Evolutionary conservation across 2,888 invertebrate species (phyloP).

Genomic region (Alloplasta piceator): DNA sequence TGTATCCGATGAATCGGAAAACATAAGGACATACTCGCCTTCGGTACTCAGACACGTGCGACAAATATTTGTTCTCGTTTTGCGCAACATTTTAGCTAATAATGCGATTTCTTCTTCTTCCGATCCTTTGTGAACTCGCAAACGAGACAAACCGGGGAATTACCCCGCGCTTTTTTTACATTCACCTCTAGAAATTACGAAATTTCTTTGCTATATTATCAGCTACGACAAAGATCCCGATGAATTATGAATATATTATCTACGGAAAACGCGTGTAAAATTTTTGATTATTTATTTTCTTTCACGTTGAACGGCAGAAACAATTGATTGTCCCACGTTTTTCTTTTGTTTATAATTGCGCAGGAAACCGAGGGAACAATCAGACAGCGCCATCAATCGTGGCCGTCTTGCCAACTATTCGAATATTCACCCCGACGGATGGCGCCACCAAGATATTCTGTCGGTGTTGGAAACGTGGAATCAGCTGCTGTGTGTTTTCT

Average conservation of each 20-base stretch:
- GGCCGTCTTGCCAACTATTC: not conserved
- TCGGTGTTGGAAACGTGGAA: not conserved
- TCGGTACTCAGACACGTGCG: constrained; percentile 69
- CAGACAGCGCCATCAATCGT: not conserved
- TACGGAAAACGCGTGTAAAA: not conserved
- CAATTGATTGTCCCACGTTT: not conserved
- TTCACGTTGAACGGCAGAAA: not conserved
- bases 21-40: constrained; percentile 68
- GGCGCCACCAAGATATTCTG: not conserved
- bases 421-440: constrained; percentile 1
- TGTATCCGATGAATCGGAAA: constrained; percentile 61
- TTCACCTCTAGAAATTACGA: not conserved
- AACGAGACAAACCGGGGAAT: not conserved
- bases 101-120: not conserved
- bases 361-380: not conserved
- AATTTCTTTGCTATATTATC: not conserved
- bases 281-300: not conserved
- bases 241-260: not conserved
- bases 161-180: not conserved
- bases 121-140: not conserved
- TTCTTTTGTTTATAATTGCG: not conserved
- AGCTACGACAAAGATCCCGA: not conserved
- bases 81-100: constrained; percentile 18
- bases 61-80: constrained; percentile 64
- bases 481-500: not conserved